Evolutionary conservation across 2,888 invertebrate species (phyloP).

Genomic region (Drosophila lacicola): DNA sequence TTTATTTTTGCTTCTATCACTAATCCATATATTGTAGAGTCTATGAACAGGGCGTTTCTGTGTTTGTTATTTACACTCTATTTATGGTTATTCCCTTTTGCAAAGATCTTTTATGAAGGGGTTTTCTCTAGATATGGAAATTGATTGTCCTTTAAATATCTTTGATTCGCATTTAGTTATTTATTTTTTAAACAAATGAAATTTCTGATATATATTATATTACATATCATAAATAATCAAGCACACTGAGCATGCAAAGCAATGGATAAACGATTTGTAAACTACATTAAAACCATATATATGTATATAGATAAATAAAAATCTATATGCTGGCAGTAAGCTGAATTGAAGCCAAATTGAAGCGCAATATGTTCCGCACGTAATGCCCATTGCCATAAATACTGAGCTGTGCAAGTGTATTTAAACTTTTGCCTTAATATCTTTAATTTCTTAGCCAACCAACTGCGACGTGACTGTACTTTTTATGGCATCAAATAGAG

Average conservation of each 20-base stretch:
- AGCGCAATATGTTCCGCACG: conserved; percentile 28
- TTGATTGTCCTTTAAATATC: too few relatives aligned
- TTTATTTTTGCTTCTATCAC: too few relatives aligned
- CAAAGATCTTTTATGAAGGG: neutral
- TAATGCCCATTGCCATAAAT: conserved; percentile 41
- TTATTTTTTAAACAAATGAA: too few relatives aligned
- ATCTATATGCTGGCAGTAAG: too few relatives aligned
- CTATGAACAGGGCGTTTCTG: too few relatives aligned
- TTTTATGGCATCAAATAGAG: conserved; percentile 37
- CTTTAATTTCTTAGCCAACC: conserved; percentile 52
- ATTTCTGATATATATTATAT: too few relatives aligned
- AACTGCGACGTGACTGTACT: conserved; percentile 69
- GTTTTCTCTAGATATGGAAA: neutral
- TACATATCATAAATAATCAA: too few relatives aligned
- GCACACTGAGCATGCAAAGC: neutral
- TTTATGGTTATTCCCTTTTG: too few relatives aligned
- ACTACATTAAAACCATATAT: neutral
- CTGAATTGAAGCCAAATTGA: conserved; percentile 10
- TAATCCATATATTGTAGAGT: too few relatives aligned
- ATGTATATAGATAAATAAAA: neutral
- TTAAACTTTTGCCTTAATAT: conserved; percentile 52
- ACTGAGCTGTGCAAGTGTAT: conserved; percentile 18
- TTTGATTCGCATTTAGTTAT: too few relatives aligned
- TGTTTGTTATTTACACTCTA: neutral
- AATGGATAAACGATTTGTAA: neutral